Base-by-base conservation (phyloP, 2,113 vertebrate species). In the Glaucomys volans region DNA sequence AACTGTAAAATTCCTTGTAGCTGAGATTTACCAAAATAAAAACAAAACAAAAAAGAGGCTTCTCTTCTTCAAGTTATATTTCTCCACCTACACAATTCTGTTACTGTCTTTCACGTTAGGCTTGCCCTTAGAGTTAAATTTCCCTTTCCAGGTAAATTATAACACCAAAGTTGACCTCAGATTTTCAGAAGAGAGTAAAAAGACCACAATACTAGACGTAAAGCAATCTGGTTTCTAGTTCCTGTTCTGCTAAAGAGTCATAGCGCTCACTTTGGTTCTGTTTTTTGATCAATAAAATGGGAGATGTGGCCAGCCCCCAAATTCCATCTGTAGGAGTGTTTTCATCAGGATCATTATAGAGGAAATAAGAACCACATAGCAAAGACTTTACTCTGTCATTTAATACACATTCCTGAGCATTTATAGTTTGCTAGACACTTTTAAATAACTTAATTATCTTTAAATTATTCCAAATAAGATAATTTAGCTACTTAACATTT, bases 381-480 rank as follows among this genome's bases (percentile, higher is more conserved):
- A 77, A 97, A 87, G 66, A 76, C 37, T 50, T 86, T 42, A 40
- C 8, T 92, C 20, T 75, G 75, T 28, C 75, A 75, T 35, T 91
- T 84, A 81, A 71, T 66, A 87, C 47, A 54, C 20, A 81, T 87
- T 95, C 17, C 64, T 37, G 24, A 80, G 17, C 35, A 91, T 26
- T 57, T 87, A 16, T 30, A 81, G 69, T 62, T 94, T 62, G 8
- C n/a, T 74, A 90, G 72, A 28, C 32, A 67, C 22, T 37, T 96
- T 74, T 28, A 75, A 16, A 40, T 80, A 84, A 42, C 22, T 66
- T 44, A 57, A 44, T 24, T 82, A 42, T 80, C 35, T 72, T 91
- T 77, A 89, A 72, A 40, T 94, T 77, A 81, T 96, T 87, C 59
- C 40, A 95, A 82, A 71, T 64, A 93, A 93, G 52, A 57, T 52